Evolutionary conservation across 1,140 invertebrate species (phyloP).

Genomic region (Andrena cerasifolii): DNA sequence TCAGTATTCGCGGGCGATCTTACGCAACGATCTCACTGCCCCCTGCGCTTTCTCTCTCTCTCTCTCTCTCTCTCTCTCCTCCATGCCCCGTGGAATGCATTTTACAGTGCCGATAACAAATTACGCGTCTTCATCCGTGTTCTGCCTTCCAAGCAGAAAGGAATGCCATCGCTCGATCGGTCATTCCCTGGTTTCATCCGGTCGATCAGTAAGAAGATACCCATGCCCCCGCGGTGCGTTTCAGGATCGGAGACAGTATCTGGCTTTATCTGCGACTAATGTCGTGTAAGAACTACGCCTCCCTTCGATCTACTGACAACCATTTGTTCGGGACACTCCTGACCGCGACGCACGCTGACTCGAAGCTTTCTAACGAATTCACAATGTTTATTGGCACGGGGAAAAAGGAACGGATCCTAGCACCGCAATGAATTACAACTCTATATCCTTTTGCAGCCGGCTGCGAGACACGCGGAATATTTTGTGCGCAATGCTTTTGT

Average conservation of each 20-base stretch:
- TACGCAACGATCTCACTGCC: not conserved
- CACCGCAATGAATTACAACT: not conserved
- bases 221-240: slow-evolving; percentile 71
- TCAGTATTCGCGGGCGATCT: slow-evolving; percentile 27
- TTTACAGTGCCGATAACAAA: slow-evolving; percentile 65
- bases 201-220: slow-evolving; percentile 72
- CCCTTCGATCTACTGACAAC: slow-evolving; percentile 67
- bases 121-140: slow-evolving; percentile 61
- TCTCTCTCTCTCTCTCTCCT: not conserved
- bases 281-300: slow-evolving; percentile 78
- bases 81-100: slow-evolving; percentile 22
- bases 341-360: not conserved
- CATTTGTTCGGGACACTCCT: slow-evolving; percentile 48
- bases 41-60: not conserved
- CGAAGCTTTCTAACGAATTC: slow-evolving; percentile 39
- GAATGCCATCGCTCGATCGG: slow-evolving; percentile 70
- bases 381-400: not conserved
- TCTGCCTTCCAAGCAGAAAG: slow-evolving; percentile 51
- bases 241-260: slow-evolving; percentile 78
- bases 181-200: slow-evolving; percentile 52
- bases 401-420: not conserved
- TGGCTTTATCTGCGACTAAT: slow-evolving; percentile 78
- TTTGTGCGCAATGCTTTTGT: no score
- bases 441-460: not conserved
- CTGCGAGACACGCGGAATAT: slow-evolving; percentile 2